Conservation (phyloP, 2,797 vertebrate genomes). For the Geotrypetes seraphini region DNA sequence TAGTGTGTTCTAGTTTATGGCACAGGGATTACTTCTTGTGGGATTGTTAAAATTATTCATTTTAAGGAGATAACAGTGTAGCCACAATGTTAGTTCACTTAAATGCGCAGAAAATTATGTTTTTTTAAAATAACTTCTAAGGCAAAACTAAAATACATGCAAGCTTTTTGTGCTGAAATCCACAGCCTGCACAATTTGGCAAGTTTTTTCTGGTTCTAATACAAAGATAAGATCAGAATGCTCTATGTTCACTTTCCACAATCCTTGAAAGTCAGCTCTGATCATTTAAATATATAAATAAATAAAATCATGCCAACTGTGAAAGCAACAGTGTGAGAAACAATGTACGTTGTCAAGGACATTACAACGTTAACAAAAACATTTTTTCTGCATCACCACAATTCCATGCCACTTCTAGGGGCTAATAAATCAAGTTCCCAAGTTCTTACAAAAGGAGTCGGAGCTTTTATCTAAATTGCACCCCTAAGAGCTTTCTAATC, state of each 20-base stretch:
- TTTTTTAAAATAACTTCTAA: no score
- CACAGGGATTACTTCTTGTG: no score
- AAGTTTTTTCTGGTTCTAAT: conserved; percentile 21
- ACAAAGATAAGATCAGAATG: conserved; percentile 23
- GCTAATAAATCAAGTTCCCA: background rate
- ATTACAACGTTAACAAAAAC: background rate
- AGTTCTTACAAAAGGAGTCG: no score
- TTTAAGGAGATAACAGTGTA: no score
- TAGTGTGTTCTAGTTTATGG: no score
- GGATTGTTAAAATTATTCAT: no score
- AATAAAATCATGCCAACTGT: conserved; percentile 10
- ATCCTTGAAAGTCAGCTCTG: conserved; percentile 21
- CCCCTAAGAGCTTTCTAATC: no score
- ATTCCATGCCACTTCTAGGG: background rate
- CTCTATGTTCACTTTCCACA: conserved; percentile 26
- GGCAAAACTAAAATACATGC: no score
- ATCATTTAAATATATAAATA: conserved; percentile 19
- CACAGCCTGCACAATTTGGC: conserved; percentile 25
- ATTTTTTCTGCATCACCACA: background rate
- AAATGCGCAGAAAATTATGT: no score
- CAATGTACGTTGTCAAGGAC: fast-evolving
- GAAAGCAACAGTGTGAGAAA: conserved; percentile 1
- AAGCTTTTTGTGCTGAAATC: conserved; percentile 19
- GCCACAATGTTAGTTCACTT: no score
- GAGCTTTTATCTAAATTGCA: no score